phyloP scores from a whole-genome alignment of 1,140 invertebrate genomes.

The Papilio xuthus region DNA sequence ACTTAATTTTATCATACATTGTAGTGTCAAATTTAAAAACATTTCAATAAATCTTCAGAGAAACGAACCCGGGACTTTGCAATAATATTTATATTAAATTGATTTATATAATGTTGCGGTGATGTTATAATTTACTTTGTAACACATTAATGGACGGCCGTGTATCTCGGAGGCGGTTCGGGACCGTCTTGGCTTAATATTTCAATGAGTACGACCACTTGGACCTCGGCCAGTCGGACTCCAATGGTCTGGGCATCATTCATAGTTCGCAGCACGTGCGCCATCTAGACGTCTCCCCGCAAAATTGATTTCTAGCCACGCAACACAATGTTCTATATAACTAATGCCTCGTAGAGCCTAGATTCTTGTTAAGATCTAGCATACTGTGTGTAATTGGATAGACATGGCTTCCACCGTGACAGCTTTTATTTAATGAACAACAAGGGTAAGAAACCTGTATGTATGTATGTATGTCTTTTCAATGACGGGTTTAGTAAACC shows the following conservation, averaged over 20 bases:
- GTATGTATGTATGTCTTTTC: constrained; percentile 3
- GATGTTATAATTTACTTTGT: constrained; percentile 24
- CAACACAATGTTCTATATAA: constrained; percentile 39
- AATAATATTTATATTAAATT: constrained; percentile 20
- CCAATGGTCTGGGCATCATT: constrained; percentile 54
- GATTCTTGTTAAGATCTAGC: constrained; percentile 37
- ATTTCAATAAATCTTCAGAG: constrained; percentile 13
- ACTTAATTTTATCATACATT: constrained; percentile 24
- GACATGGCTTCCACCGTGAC: constrained; percentile 18
- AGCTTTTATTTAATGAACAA: constrained; percentile 27
- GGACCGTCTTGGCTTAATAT: constrained; percentile 78
- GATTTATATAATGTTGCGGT: constrained; percentile 5
- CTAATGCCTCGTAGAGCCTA: constrained; percentile 2
- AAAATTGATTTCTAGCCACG: constrained; percentile 41
- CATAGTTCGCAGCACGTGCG: constrained; percentile 55
- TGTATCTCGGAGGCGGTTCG: constrained; percentile 66
- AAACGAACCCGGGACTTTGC: neutral
- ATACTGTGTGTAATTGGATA: constrained; percentile 26
- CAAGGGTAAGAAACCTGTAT: constrained; percentile 18
- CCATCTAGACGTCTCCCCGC: constrained; percentile 45
- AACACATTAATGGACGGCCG: constrained; percentile 42
- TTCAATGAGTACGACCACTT: constrained; percentile 77
- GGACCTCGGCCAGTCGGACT: constrained; percentile 68
- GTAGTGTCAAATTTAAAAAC: constrained; percentile 16
- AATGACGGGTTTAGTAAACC: neutral